phyloP scores from a whole-genome alignment of 2,797 vertebrate genomes.

The Aotus griseimembra region DNA sequence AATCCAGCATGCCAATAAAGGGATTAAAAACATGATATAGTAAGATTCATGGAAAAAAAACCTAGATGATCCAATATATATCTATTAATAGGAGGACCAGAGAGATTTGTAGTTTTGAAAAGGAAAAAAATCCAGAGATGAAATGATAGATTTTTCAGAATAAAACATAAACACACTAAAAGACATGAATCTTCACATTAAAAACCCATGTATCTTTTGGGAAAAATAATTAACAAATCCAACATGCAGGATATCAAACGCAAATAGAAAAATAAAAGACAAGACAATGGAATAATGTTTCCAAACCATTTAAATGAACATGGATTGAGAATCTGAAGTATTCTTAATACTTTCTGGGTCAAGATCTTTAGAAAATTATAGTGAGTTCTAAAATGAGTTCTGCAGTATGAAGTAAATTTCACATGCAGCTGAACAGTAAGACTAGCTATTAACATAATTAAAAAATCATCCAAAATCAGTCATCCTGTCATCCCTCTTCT shows the following conservation, averaged over 20 bases:
- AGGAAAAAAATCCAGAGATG: background rate
- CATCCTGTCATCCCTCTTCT: background rate
- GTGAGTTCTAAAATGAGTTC: background rate
- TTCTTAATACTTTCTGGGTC: background rate
- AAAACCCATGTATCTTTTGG: background rate
- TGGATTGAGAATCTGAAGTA: background rate
- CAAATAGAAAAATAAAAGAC: background rate
- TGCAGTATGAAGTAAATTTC: constrained; percentile 8
- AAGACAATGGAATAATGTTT: background rate
- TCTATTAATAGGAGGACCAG: background rate
- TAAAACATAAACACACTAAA: background rate
- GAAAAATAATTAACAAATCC: constrained; percentile 21
- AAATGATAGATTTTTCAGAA: constrained; percentile 19
- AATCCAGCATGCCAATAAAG: background rate
- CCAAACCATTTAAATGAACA: background rate
- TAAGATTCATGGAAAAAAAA: background rate
- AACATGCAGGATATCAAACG: background rate
- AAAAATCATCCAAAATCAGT: background rate
- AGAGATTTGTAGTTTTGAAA: background rate
- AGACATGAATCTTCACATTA: background rate
- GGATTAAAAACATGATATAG: background rate
- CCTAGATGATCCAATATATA: background rate
- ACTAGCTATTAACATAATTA: background rate
- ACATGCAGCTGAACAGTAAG: background rate
- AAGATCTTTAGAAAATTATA: constrained; percentile 1